Conservation (phyloP, 2,888 invertebrate genomes). For the Drosophila bunnanda region DNA sequence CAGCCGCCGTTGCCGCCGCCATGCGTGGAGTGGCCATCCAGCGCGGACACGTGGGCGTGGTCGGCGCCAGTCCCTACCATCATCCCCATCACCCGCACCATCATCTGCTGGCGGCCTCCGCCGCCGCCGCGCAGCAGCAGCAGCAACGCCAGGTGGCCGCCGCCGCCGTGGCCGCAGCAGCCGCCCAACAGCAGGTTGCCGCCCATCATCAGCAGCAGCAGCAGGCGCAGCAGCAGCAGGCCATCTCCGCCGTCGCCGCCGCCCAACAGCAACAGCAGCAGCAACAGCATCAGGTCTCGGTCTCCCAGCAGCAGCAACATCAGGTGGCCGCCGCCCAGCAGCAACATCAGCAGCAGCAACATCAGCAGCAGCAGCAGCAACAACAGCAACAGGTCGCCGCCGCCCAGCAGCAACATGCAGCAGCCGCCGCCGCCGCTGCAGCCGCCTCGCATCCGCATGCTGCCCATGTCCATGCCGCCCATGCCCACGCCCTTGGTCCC, state of each 20-base stretch:
- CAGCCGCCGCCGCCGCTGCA: conserved; percentile 71
- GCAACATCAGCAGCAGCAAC: conserved; percentile 85
- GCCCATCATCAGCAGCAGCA: conserved; percentile 86
- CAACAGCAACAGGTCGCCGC: conserved; percentile 64
- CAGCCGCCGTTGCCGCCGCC: conserved; percentile 86
- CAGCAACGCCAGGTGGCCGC: conserved; percentile 85
- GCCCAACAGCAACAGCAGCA: conserved; percentile 86
- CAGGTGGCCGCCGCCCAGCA: conserved; percentile 87
- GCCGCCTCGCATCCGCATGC: conserved; percentile 62
- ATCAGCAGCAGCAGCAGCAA: conserved; percentile 73
- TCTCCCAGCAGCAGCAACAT: conserved; percentile 84
- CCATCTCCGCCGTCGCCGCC: conserved; percentile 87
- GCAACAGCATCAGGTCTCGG: conserved; percentile 87
- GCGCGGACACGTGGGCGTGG: conserved; percentile 88
- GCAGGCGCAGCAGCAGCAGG: conserved; percentile 85
- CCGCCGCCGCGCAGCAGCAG: conserved; percentile 86
- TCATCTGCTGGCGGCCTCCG: conserved; percentile 88
- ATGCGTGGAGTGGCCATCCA: conserved; percentile 94
- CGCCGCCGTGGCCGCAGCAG: conserved; percentile 87
- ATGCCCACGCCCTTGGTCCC: conserved; percentile 69
- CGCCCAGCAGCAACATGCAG: conserved; percentile 34
- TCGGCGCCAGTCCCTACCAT: conserved; percentile 85
- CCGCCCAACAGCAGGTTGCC: conserved; percentile 84
- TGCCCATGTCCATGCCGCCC: conserved; percentile 63
- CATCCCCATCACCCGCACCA: conserved; percentile 77